Evolutionary conservation across 2,113 vertebrate species (phyloP), one percentile per base, ranked within the genome.

Genomic region (Hiodon alosoides): DNA sequence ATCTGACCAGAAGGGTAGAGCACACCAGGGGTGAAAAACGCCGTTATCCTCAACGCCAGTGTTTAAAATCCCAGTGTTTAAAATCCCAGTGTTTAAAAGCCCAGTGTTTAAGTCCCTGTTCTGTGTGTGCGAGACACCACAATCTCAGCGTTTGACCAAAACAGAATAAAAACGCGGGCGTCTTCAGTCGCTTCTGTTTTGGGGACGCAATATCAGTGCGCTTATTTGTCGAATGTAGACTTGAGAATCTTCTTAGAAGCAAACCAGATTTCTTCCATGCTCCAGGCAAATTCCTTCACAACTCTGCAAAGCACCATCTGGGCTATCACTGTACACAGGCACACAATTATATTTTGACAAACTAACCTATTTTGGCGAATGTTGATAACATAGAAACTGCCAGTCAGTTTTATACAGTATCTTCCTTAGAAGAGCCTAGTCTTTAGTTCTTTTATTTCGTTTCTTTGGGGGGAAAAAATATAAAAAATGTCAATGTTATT

Each of bases 391-490:
- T 75, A 7, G 54, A 17, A 73, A 75, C 13, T 62, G 48, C 53
- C 14, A 51, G 67, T 62, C 77, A 81, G 67, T 74, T 83, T 72
- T 69, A 77, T 54, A 64, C 58, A 67, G n/a, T 72, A 79, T 51
- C 1, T 69, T 74, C 53, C 70, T 72, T 17, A 53, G 31, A 31
- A 31, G 31, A 31, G 31, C 31, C 31, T 31, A 31, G 31, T 31
- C 31, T 31, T 31, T 31, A 31, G 31, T 31, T 31, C 31, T 31
- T 31, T 31, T 31, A 31, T 31, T 31, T 31, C 31, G 1, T 1
- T 31, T 31, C 31, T 31, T 31, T 31, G 31, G 31, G 31, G 31
- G 31, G 31, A 31, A 31, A 31, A 31, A 31, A 31, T 31, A 31
- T 2, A 31, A 31, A 31, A 31, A 31, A 31, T 31, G 31, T 31